These are phyloP conservation scores for Caenorhabditis imperialis DNA, from an alignment of 2,888 invertebrate genomes.

Conservation along the genomic window DNA sequence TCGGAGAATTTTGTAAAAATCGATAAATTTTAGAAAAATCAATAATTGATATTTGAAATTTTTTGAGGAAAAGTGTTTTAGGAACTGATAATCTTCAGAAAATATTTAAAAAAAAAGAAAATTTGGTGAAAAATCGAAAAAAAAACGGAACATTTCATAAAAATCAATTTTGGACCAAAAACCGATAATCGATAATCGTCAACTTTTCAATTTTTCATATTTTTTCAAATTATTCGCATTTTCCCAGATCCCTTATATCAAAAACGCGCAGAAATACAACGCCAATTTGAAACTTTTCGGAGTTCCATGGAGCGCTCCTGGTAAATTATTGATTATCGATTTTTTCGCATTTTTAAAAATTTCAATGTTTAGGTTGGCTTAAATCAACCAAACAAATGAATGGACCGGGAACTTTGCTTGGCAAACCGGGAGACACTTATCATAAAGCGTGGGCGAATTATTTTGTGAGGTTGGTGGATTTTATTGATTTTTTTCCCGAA, in stretches of 20 bases:
- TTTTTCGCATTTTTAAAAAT: neutral
- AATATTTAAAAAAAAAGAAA: too few species aligned
- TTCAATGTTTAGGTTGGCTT: slow-evolving; percentile 18
- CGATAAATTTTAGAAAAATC: too few species aligned
- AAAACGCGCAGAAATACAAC: slow-evolving; percentile 12
- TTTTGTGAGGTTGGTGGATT: slow-evolving; percentile 15
- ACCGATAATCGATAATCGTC: too few species aligned
- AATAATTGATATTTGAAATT: too few species aligned
- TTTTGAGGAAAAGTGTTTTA: too few species aligned
- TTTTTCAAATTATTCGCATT: neutral
- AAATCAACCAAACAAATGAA: slow-evolving; percentile 31
- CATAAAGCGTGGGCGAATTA: slow-evolving; percentile 25
- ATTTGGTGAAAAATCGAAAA: too few species aligned
- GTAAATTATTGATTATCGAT: slow-evolving; percentile 15
- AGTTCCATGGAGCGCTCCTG: slow-evolving; percentile 35
- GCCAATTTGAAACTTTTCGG: slow-evolving; percentile 20
- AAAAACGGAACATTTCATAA: too few species aligned
- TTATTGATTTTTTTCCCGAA: neutral
- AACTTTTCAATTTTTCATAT: too few species aligned
- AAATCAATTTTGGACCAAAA: too few species aligned
- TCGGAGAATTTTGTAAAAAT: too few species aligned
- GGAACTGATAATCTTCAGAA: too few species aligned
- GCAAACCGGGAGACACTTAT: slow-evolving; percentile 24
- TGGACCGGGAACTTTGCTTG: slow-evolving; percentile 19
- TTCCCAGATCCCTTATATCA: slow-evolving; percentile 19